Conservation (phyloP, 53 echinoderm and acorn worm genomes). For the Echinometra lucunter region DNA sequence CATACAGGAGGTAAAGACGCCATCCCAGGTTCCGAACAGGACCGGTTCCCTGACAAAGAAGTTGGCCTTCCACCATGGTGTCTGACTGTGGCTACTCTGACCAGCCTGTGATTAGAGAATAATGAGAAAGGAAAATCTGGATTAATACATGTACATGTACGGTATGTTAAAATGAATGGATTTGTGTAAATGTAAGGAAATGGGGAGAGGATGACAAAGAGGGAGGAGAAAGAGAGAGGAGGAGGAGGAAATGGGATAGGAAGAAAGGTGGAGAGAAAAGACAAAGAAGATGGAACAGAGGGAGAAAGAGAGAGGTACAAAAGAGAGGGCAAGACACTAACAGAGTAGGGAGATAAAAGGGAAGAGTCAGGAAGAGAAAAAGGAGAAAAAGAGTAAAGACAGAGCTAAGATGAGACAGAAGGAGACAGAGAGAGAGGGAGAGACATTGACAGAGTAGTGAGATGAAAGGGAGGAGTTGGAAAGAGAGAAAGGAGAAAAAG, state of each 20-base stretch:
- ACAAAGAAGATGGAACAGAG: background rate
- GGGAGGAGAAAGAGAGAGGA: background rate
- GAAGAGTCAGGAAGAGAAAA: background rate
- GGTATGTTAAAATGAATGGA: background rate
- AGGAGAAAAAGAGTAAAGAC: background rate
- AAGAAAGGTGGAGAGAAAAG: background rate
- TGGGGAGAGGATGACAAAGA: background rate
- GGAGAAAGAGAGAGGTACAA: background rate
- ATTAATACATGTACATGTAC: too few species aligned
- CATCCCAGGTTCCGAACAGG: conserved; percentile 98
- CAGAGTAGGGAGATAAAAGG: background rate
- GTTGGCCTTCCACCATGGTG: conserved; percentile 99
- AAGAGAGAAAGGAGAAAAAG: too few species aligned
- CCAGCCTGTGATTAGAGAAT: conserved; percentile 16
- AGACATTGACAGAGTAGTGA: background rate
- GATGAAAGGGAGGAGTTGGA: background rate
- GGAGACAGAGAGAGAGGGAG: too few species aligned
- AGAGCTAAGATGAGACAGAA: background rate
- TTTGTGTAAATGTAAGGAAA: background rate
- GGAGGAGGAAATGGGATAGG: background rate
- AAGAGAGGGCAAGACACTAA: background rate
- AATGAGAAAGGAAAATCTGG: background rate
- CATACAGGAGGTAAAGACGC: conserved; percentile 99
- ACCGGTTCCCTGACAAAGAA: conserved; percentile 97
- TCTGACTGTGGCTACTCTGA: conserved; percentile 49